phyloP scores from a whole-genome alignment of 2,888 invertebrate genomes.

The Zelleria hepariella region DNA sequence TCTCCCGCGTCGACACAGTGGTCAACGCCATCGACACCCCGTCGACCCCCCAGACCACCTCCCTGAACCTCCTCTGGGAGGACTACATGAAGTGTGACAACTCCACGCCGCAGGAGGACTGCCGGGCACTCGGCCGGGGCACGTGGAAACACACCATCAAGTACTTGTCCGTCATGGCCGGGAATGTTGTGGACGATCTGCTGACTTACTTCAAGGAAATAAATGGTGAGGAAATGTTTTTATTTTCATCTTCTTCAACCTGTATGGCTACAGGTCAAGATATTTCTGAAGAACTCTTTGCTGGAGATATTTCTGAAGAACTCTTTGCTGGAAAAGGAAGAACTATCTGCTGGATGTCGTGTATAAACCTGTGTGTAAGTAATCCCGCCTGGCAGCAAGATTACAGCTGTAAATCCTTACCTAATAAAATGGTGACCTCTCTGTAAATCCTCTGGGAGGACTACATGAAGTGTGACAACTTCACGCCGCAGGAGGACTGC shows the following conservation, averaged over 20 bases:
- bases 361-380: too few species aligned
- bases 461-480: conserved; percentile 30
- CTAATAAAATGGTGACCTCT: too few species aligned
- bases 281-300: too few species aligned
- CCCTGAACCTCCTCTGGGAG: conserved; percentile 40
- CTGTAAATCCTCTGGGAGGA: conserved; percentile 37
- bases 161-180: conserved; percentile 37
- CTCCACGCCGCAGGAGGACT: conserved; percentile 21
- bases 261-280: too few species aligned
- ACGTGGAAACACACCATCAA: conserved; percentile 39
- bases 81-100: conserved; percentile 31
- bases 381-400: too few species aligned
- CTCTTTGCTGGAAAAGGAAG: too few species aligned
- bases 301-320: too few species aligned
- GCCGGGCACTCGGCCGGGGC: conserved; percentile 29
- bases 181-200: conserved; percentile 39
- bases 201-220: conserved; percentile 48
- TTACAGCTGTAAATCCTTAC: too few species aligned
- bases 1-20: conserved; percentile 45
- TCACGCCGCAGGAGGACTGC: conserved; percentile 26
- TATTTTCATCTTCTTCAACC: neutral
- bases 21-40: conserved; percentile 37
- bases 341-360: too few species aligned
- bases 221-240: conserved; percentile 37
- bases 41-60: conserved; percentile 14